Evolutionary conservation across 2,888 invertebrate genomes (phyloP).

Genomic region (Chromoteleia sp.): DNA sequence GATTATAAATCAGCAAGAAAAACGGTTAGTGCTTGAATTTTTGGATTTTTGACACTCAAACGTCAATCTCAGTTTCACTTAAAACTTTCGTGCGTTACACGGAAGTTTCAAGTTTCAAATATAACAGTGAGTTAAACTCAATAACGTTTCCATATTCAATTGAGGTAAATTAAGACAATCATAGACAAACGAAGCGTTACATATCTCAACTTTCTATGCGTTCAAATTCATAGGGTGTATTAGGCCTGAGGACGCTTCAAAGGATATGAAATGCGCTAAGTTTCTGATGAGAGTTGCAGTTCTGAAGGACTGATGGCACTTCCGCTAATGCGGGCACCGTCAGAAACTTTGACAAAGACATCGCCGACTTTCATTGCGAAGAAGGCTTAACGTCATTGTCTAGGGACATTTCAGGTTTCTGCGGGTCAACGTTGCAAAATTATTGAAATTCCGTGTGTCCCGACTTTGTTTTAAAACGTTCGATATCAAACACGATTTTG

Average conservation of each 20-base stretch:
- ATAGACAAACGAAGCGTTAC: conserved; percentile 63
- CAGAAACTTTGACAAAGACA: conserved; percentile 73
- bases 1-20: no score
- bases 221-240: conserved; percentile 55
- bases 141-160: conserved; percentile 54
- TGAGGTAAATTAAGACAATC: conserved; percentile 60
- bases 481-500: not conserved
- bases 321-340: conserved; percentile 73
- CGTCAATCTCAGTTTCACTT: no score
- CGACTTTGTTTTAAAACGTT: not conserved
- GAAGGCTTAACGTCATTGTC: conserved; percentile 67
- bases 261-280: conserved; percentile 68
- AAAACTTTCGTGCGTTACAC: no score
- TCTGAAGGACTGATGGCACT: conserved; percentile 72
- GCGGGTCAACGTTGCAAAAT: conserved; percentile 65
- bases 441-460: conserved; percentile 43
- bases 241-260: conserved; percentile 60
- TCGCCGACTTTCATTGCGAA: conserved; percentile 59
- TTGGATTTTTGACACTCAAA: no score
- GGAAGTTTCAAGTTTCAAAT: conserved; percentile 10
- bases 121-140: conserved; percentile 35
- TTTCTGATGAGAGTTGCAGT: conserved; percentile 63
- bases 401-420: conserved; percentile 48
- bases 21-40: no score
- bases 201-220: conserved; percentile 49